These are phyloP conservation scores for Octonoba sinensis DNA, from an alignment of 2,888 invertebrate genomes.

Conservation along the genomic window DNA sequence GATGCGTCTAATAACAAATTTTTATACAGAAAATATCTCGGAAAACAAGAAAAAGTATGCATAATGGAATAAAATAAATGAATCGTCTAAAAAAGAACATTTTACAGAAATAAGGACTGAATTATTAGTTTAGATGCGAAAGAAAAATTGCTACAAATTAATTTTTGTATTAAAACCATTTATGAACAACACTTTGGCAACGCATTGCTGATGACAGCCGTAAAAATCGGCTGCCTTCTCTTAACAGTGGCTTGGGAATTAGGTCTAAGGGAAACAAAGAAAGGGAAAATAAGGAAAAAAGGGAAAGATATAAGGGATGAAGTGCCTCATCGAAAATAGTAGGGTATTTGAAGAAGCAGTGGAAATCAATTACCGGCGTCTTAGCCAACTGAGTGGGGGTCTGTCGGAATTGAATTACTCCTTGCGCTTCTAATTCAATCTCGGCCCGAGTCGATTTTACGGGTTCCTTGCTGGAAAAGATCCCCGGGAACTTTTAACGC, in stretches of 20 bases:
- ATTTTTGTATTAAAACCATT: neutral
- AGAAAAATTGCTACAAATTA: neutral
- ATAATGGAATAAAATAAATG: too few relatives aligned
- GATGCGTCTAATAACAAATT: too few relatives aligned
- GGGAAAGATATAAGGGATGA: conserved; percentile 15
- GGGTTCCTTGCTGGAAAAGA: conserved; percentile 29
- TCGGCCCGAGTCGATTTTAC: conserved; percentile 40
- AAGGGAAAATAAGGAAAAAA: conserved; percentile 6
- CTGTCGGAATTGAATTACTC: conserved; percentile 55
- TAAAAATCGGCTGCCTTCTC: too few relatives aligned
- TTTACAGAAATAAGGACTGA: too few relatives aligned
- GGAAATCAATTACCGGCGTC: conserved; percentile 60
- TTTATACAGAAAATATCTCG: too few relatives aligned
- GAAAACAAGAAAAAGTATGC: too few relatives aligned
- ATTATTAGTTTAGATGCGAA: neutral
- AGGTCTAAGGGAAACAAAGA: conserved; percentile 3
- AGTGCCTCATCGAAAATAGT: conserved; percentile 45
- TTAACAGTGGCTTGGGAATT: conserved; percentile 26
- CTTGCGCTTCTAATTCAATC: conserved; percentile 56
- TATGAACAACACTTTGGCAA: neutral
- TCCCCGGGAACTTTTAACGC: conserved; percentile 35
- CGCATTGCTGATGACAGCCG: conserved; percentile 15
- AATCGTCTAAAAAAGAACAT: neutral
- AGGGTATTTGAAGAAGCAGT: conserved; percentile 57
- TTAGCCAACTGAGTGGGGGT: conserved; percentile 36